A percentile compares a stretch with the other conserved stretches of the same genome.
phyloP scores from a whole-genome alignment of 2,113 vertebrate species.

The Rana temporaria region DNA sequence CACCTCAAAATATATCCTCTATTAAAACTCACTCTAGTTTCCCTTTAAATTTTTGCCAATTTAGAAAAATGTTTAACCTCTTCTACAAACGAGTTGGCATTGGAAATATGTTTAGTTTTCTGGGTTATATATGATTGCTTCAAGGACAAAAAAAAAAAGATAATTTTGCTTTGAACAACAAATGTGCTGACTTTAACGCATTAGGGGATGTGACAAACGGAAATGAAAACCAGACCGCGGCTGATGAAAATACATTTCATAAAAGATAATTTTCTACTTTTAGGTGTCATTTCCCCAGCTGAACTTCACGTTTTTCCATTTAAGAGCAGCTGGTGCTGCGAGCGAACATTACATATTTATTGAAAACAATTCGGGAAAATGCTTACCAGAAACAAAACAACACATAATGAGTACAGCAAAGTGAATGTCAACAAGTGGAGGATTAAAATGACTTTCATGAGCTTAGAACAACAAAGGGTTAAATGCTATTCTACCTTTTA shows the following conservation, averaged over 20 bases:
- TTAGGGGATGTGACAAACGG: constrained; percentile 29
- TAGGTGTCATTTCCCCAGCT: constrained; percentile 42
- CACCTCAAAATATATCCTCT: no score
- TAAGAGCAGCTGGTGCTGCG: constrained; percentile 40
- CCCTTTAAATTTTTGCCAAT: no score
- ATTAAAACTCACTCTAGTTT: no score
- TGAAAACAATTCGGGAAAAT: constrained; percentile 27
- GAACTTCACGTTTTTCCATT: constrained; percentile 44
- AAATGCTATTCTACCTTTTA: no score
- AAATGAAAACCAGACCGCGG: constrained; percentile 37
- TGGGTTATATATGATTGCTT: constrained; percentile 35
- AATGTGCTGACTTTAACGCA: constrained; percentile 13
- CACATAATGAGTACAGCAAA: constrained; percentile 31
- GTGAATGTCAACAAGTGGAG: background rate
- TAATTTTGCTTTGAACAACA: constrained; percentile 1
- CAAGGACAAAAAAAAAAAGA: constrained; percentile 8
- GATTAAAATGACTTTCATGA: no score
- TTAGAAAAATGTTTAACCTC: background rate
- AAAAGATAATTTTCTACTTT: constrained; percentile 42
- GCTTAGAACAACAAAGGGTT: no score
- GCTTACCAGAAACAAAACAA: background rate
- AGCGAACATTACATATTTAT: constrained; percentile 43
- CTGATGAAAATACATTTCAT: constrained; percentile 47
- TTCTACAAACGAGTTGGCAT: constrained; percentile 24
- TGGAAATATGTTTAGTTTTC: constrained; percentile 22